Evolutionary conservation across 2,888 invertebrate species (phyloP).

Genomic region (Patella ulyssiponensis): DNA sequence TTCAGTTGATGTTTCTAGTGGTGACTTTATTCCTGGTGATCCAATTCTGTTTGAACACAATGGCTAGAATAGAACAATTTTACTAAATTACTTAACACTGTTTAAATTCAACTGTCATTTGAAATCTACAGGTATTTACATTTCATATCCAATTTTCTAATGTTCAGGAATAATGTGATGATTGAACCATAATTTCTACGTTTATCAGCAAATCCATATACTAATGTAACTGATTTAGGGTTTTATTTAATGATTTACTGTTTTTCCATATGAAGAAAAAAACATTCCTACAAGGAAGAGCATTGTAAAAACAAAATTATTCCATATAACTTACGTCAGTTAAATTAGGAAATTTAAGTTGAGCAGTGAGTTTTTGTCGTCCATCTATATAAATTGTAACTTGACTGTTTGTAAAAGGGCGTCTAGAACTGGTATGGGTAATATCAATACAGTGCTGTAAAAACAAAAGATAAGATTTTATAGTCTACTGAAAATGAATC

Average conservation of each 20-base stretch:
- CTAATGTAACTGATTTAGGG: too few species aligned
- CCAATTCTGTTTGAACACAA: conserved; percentile 44
- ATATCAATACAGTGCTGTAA: conserved; percentile 76
- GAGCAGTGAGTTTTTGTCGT: conserved; percentile 75
- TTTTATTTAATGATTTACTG: too few species aligned
- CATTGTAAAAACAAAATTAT: not conserved
- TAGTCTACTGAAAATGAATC: not conserved
- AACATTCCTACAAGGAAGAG: too few species aligned
- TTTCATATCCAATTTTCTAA: too few species aligned
- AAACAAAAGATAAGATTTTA: not conserved
- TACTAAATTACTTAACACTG: too few species aligned
- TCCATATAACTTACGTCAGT: conserved; percentile 73
- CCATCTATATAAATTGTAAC: conserved; percentile 78
- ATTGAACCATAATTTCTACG: too few species aligned
- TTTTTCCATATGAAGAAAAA: too few species aligned
- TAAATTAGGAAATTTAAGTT: conserved; percentile 76
- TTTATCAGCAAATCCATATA: too few species aligned
- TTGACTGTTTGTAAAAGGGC: conserved; percentile 78
- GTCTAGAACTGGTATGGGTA: conserved; percentile 71
- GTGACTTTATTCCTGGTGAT: conserved; percentile 41
- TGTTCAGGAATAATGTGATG: too few species aligned
- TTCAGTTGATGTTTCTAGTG: conserved; percentile 28
- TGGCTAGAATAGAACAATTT: conserved; percentile 38
- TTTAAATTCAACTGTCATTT: too few species aligned
- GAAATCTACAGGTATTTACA: too few species aligned